phyloP scores from a whole-genome alignment of 2,888 invertebrate species.

The Nephrotoma guestfalica region DNA sequence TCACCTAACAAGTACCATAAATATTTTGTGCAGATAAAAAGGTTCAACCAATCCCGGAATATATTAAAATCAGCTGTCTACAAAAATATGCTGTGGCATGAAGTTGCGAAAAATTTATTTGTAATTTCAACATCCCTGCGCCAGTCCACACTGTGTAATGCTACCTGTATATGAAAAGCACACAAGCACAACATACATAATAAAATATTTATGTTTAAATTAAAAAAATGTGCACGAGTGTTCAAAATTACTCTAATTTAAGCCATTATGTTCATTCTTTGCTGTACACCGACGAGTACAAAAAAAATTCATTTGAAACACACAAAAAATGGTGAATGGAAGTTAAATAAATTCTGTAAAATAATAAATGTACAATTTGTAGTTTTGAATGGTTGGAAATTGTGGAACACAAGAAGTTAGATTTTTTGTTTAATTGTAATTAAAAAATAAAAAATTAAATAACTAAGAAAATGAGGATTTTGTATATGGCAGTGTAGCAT shows the following conservation, averaged over 20 bases:
- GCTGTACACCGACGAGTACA: not conserved
- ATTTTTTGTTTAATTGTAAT: not conserved
- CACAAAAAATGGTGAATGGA: not conserved
- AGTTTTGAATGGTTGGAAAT: not conserved
- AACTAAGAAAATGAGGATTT: not conserved
- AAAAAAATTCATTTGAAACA: not conserved
- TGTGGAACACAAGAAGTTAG: not conserved
- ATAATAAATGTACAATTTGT: not conserved
- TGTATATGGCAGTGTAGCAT: not conserved
- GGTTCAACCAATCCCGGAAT: not conserved
- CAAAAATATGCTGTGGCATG: not conserved
- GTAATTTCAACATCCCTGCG: not conserved
- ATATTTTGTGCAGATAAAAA: not conserved
- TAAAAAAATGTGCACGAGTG: not conserved
- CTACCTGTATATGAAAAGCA: not conserved
- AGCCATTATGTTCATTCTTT: not conserved
- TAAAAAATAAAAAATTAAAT: not conserved
- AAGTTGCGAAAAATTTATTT: not conserved
- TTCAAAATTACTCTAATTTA: not conserved
- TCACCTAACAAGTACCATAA: not conserved
- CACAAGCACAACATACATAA: not conserved
- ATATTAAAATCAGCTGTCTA: not conserved
- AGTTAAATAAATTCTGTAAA: not conserved
- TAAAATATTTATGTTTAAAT: not conserved
- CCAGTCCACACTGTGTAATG: not conserved